These are phyloP conservation scores for Proteles cristata DNA, from an alignment of 2,113 vertebrate species.

Conservation along the genomic window DNA sequence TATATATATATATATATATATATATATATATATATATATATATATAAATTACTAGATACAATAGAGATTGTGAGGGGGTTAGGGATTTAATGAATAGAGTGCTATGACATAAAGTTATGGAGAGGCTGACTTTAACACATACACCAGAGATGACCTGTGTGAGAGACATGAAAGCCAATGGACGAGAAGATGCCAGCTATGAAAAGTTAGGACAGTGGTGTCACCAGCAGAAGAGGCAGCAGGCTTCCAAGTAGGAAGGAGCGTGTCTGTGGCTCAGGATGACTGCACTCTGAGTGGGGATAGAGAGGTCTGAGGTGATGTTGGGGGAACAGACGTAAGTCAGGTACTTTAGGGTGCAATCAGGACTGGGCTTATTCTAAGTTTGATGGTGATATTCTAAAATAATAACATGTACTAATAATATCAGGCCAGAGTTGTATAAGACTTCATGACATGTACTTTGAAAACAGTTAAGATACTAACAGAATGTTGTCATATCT, in stretches of 20 bases:
- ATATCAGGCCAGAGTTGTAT: not conserved
- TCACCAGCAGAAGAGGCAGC: not conserved
- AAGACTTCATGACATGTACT: not conserved
- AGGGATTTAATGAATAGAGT: not conserved
- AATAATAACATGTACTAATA: not conserved
- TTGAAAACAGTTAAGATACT: not conserved
- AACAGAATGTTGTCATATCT: not conserved
- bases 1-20: not conserved
- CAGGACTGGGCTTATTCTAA: not conserved
- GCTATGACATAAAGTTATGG: not conserved
- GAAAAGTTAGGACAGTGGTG: not conserved
- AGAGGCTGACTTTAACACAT: not conserved
- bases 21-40: not conserved
- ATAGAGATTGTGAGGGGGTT: not conserved
- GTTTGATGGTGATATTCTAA: not conserved
- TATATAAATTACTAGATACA: not conserved
- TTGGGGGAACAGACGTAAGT: not conserved
- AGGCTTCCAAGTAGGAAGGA: not conserved
- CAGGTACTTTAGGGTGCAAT: not conserved
- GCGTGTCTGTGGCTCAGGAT: fast-evolving
- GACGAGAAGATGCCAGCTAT: not conserved
- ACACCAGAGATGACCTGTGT: not conserved
- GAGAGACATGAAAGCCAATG: not conserved
- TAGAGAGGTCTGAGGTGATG: not conserved
- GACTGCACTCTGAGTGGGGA: not conserved